Conservation (phyloP, 1,140 invertebrate genomes). For the Chlorops oryzae region DNA sequence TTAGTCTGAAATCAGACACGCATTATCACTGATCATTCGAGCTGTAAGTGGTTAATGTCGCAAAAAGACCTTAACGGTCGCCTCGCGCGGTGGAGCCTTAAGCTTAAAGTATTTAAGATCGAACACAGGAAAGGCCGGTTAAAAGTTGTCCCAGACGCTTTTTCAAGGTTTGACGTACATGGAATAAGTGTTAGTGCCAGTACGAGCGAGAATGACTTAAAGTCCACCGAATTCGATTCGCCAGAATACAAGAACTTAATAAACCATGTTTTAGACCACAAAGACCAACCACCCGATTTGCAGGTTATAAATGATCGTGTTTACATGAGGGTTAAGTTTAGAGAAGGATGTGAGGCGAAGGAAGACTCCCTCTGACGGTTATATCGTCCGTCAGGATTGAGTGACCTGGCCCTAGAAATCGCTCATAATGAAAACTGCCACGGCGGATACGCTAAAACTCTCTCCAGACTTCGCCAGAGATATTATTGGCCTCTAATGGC, state of each 20-base stretch:
- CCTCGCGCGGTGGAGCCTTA: slow-evolving; percentile 47
- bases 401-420: not conserved
- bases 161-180: slow-evolving; percentile 22
- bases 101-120: slow-evolving; percentile 44
- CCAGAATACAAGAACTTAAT: not conserved
- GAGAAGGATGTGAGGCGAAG: not conserved
- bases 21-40: slow-evolving; percentile 51
- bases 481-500: slow-evolving; percentile 10
- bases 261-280: not conserved
- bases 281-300: not conserved
- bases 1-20: no score
- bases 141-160: slow-evolving; percentile 36
- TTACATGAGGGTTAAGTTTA: not conserved
- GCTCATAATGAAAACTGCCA: not conserved
- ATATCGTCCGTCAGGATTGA: not conserved
- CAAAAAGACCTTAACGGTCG: slow-evolving; percentile 45
- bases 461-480: not conserved
- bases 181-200: not conserved
- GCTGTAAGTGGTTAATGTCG: slow-evolving; percentile 47
- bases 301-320: not conserved
- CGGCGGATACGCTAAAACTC: not conserved
- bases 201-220: not conserved
- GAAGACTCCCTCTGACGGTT: slow-evolving; percentile 2
- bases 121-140: slow-evolving; percentile 39
- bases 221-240: not conserved